Evolutionary conservation across 1,140 invertebrate species (phyloP).

Genomic region (Cydia amplana): DNA sequence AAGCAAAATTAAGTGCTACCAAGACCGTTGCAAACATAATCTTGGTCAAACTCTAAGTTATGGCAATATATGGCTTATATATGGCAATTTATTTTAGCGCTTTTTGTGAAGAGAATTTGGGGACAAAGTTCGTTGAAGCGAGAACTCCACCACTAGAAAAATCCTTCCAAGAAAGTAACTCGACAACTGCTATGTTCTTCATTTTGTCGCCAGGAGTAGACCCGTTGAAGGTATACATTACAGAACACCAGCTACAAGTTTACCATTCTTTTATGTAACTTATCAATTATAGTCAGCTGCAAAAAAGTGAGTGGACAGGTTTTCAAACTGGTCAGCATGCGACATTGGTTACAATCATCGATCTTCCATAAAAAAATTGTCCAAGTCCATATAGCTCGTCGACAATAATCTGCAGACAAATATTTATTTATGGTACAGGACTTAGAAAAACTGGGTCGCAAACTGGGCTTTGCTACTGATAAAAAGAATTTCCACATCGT

Average conservation of each 20-base stretch:
- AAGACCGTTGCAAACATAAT: too few relatives aligned
- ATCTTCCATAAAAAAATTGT: neutral
- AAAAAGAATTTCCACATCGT: conserved; percentile 94
- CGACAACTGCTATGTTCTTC: conserved; percentile 94
- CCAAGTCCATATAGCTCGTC: neutral
- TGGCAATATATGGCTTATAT: conserved; percentile 78
- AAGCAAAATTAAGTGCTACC: too few relatives aligned
- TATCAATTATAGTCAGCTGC: too few relatives aligned
- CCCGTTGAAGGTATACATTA: conserved; percentile 85
- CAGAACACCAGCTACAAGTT: too few relatives aligned
- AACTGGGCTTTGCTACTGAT: conserved; percentile 90
- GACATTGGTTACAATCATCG: too few relatives aligned
- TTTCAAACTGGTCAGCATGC: too few relatives aligned
- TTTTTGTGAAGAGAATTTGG: conserved; percentile 90
- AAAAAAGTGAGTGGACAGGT: too few relatives aligned
- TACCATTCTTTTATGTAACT: too few relatives aligned
- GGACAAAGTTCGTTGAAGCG: conserved; percentile 90
- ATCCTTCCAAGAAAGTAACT: conserved; percentile 92
- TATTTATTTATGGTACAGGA: conserved; percentile 50
- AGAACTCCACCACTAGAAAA: conserved; percentile 89
- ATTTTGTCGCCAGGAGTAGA: conserved; percentile 97
- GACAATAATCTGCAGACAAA: neutral
- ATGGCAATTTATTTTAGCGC: conserved; percentile 80
- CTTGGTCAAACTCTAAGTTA: too few relatives aligned
- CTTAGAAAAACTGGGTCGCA: conserved; percentile 73